These are phyloP conservation scores for Isurus oxyrinchus DNA, from an alignment of 2,113 vertebrate genomes.

Conservation along the genomic window DNA sequence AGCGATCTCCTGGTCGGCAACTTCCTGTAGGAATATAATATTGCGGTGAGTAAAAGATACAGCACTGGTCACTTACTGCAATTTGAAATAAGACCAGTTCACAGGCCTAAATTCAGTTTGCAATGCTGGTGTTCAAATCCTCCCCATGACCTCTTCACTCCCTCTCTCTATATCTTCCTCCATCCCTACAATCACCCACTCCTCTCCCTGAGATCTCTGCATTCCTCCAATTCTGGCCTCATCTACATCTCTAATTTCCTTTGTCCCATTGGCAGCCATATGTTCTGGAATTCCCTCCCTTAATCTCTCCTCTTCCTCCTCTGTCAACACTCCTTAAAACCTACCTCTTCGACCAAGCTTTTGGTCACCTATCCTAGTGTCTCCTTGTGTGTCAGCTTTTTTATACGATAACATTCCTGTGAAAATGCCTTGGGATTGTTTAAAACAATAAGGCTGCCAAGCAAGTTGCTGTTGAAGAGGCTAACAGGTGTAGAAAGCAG, in stretches of 20 bases:
- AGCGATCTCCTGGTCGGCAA: slow-evolving; percentile 81
- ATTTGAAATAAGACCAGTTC: not conserved
- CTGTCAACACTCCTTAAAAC: not conserved
- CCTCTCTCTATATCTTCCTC: not conserved
- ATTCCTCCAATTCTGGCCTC: not conserved
- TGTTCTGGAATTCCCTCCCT: too few relatives aligned
- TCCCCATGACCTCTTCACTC: not conserved
- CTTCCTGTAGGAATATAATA: slow-evolving; percentile 57
- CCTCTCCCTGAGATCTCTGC: not conserved
- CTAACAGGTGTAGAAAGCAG: too few relatives aligned
- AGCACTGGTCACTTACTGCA: not conserved
- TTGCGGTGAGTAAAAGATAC: not conserved
- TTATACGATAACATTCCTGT: not conserved
- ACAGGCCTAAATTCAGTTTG: not conserved
- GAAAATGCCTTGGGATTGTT: not conserved
- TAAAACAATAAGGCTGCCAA: too few relatives aligned
- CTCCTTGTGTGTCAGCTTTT: not conserved
- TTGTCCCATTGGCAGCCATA: not conserved
- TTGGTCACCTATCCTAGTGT: not conserved
- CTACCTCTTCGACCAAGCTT: not conserved
- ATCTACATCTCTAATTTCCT: not conserved
- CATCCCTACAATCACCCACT: not conserved
- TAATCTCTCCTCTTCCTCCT: not conserved
- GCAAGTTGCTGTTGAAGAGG: too few relatives aligned
- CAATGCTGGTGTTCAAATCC: not conserved